Evolutionary conservation across 2,113 vertebrate species (phyloP).

Genomic region (Bagarius yarrelli): DNA sequence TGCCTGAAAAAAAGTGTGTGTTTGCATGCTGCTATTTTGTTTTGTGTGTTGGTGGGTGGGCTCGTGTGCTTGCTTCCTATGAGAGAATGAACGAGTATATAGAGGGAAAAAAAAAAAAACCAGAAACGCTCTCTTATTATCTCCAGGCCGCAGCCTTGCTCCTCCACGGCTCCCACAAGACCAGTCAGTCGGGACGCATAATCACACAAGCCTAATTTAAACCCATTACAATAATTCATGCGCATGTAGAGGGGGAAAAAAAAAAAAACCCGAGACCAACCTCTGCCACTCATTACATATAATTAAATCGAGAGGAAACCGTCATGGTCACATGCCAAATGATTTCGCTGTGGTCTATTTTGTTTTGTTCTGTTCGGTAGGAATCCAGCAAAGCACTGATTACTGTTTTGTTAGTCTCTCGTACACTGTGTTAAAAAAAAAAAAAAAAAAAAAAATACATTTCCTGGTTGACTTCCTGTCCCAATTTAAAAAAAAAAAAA

Average conservation of each 20-base stretch:
- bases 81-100: not conserved
- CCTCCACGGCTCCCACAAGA: constrained; percentile 21
- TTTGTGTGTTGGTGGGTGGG: constrained; percentile 21
- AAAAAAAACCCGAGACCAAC: constrained; percentile 27
- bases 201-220: constrained; percentile 60
- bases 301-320: constrained; percentile 51
- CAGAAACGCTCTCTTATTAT: constrained; percentile 55
- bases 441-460: not conserved
- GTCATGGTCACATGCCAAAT: constrained; percentile 44
- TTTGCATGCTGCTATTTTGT: constrained; percentile 1
- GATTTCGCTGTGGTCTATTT: constrained; percentile 9
- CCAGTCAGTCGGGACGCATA: constrained; percentile 35
- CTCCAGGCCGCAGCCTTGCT: constrained; percentile 42
- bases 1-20: not conserved
- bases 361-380: not conserved
- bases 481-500: not conserved
- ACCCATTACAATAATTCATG: constrained; percentile 59
- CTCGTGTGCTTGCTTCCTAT: not conserved
- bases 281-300: constrained; percentile 55
- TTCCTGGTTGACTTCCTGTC: not conserved
- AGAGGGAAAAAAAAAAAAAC: not conserved
- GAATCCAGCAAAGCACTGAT: constrained; percentile 17
- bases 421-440: not conserved
- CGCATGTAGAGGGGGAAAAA: constrained; percentile 8
- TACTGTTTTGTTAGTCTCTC: constrained; percentile 4